Conservation (phyloP, 2,113 vertebrate genomes). For the Triplophysa tibetana region DNA sequence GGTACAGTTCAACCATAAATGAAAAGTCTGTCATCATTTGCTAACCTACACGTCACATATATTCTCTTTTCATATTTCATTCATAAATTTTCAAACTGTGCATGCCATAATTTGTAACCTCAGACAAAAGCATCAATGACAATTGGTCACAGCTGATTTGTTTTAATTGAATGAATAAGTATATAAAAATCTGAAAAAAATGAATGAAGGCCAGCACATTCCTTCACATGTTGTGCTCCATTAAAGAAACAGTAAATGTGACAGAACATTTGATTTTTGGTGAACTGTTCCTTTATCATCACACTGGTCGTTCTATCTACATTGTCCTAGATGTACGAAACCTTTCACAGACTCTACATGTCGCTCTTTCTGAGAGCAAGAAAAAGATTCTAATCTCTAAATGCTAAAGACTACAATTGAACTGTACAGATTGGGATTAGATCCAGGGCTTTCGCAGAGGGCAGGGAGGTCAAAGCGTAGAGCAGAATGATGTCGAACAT, state of each 20-base stretch:
- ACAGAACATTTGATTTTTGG: neutral
- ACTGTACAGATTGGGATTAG: constrained; percentile 25
- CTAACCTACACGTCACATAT: no score
- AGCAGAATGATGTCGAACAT: constrained; percentile 23
- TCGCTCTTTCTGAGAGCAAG: constrained; percentile 9
- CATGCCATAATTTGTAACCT: no score
- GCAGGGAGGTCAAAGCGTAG: constrained; percentile 9
- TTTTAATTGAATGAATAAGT: no score
- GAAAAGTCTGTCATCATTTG: neutral
- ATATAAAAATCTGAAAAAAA: no score
- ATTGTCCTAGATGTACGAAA: neutral
- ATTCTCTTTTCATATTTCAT: no score
- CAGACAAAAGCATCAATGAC: no score
- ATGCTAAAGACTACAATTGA: constrained; percentile 40
- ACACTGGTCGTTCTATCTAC: constrained; percentile 5
- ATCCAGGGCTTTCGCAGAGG: constrained; percentile 35
- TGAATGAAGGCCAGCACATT: no score
- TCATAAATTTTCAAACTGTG: no score
- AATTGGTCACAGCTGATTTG: no score
- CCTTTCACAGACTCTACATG: constrained; percentile 29
- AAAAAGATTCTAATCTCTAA: constrained; percentile 42
- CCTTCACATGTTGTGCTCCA: no score
- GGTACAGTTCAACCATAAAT: neutral
- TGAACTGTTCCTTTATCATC: constrained; percentile 12
- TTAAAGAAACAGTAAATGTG: neutral